Evolutionary conservation across 2,797 vertebrate genomes (phyloP), one percentile per base, ranked within the genome.

Genomic region (Anniella stebbinsi): DNA sequence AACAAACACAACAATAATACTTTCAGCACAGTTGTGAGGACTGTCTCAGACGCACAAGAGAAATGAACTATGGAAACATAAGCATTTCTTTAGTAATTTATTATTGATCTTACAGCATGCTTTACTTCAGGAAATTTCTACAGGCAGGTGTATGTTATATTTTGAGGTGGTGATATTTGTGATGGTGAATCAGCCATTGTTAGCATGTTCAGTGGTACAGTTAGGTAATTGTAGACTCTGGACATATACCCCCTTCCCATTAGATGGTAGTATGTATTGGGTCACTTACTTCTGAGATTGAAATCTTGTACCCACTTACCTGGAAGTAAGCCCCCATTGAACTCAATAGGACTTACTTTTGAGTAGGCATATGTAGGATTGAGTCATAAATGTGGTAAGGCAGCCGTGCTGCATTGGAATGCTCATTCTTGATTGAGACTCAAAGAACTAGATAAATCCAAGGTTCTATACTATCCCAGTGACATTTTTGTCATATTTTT

Each of bases 51-150:
- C 73, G 67, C 17, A 41, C 41, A 17, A 83, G 28, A 3, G 23
- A 38, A 86, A n/a, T 30, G 18, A 25, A 0, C 10, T 54, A 0
- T 15, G 51, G 13, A 88, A 91, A 1, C 76, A 86, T 80, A 90
- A 80, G 54, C 25, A 2, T 41, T 89, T 66, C 54, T 0, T 63
- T 92, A 80, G 36, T 60, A 4, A 82, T 92, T 81, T 84, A 45
- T 85, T 48, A 2, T 76, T 89, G 70, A 69, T 23, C 54, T 81
- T 81, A 38, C 38, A 38, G n/a, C 54, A 41, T 60, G 9, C 70
- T 86, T 25, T 93, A 63, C 87, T 93, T 86, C 66, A 92, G 89
- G 36, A 18, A 89, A 89, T 95, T 63, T 69, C 21, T 70, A 38
- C 17, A 70, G 17, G 4, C 30, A 51, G 11, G 12, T n/a, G 18